A percentile compares a stretch with the other conserved stretches of the same genome.
phyloP scores from a whole-genome alignment of 2,888 invertebrate species.

The Pediacus dermestoides region DNA sequence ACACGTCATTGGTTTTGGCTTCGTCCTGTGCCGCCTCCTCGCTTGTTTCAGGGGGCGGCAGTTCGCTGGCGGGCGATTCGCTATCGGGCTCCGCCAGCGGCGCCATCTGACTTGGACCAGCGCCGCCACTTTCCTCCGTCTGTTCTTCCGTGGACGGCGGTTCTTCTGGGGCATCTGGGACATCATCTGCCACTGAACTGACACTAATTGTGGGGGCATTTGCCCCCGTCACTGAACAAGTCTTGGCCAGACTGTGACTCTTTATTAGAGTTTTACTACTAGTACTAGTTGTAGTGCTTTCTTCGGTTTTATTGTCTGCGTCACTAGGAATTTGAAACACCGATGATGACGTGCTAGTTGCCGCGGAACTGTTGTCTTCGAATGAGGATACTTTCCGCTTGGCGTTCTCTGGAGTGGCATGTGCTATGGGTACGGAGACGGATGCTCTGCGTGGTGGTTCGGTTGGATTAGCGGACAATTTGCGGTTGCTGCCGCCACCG shows the following conservation, averaged over 20 bases:
- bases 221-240: slow-evolving; percentile 46
- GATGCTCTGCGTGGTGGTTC: slow-evolving; percentile 47
- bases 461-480: slow-evolving; percentile 43
- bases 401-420: slow-evolving; percentile 46
- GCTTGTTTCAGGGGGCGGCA: slow-evolving; percentile 49
- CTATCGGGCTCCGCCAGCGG: slow-evolving; percentile 69
- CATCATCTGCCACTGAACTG: slow-evolving; percentile 66
- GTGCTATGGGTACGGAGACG: slow-evolving; percentile 48
- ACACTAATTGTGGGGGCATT: slow-evolving; percentile 66
- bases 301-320: slow-evolving; percentile 42
- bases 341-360: slow-evolving; percentile 32
- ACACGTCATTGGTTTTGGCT: slow-evolving; percentile 74
- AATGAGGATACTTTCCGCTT: slow-evolving; percentile 49
- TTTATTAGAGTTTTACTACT: slow-evolving; percentile 44
- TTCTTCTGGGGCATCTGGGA: slow-evolving; percentile 21
- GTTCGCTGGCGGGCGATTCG: slow-evolving; percentile 63
- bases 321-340: slow-evolving; percentile 39
- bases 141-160: slow-evolving; percentile 26
- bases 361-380: slow-evolving; percentile 47
- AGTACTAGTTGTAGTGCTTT: slow-evolving; percentile 30
- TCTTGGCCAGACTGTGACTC: slow-evolving; percentile 47
- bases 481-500: no score
- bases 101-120: slow-evolving; percentile 46
- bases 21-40: slow-evolving; percentile 44
- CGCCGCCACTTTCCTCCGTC: slow-evolving; percentile 5